Conservation (phyloP, 2,113 vertebrate genomes). For the Dipodomys stephensi region DNA sequence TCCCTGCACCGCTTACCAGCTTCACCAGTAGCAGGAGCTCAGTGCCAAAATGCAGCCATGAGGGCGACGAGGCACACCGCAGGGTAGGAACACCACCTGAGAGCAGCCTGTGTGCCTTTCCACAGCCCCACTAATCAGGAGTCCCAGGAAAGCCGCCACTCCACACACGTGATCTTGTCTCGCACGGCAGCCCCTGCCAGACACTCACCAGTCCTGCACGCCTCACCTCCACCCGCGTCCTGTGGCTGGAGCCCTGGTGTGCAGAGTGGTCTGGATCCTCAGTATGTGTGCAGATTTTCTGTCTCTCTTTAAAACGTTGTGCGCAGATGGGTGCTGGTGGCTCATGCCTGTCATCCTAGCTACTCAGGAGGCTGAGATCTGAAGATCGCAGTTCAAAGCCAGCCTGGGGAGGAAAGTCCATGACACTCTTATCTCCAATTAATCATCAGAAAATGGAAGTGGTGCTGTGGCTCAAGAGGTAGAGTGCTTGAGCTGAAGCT, state of each 20-base stretch:
- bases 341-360: too few relatives aligned
- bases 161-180: neutral
- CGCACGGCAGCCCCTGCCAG: fast-evolving
- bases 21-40: neutral
- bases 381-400: too few relatives aligned
- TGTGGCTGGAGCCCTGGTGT: neutral
- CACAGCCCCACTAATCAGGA: neutral
- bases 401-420: too few relatives aligned
- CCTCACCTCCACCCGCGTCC: neutral
- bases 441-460: too few relatives aligned
- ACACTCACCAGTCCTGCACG: fast-evolving
- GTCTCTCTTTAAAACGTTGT: neutral
- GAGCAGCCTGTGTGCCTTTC: neutral
- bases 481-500: too few relatives aligned
- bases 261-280: neutral
- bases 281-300: neutral
- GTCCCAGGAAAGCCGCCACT: neutral
- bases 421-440: too few relatives aligned
- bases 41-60: neutral
- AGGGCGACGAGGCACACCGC: neutral
- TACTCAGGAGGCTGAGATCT: too few relatives aligned
- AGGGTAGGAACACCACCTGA: neutral
- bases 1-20: neutral
- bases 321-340: too few relatives aligned
- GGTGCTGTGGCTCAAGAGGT: too few relatives aligned